Evolutionary conservation across 1,140 invertebrate species (phyloP).

Genomic region (Steinernema khuongi): DNA sequence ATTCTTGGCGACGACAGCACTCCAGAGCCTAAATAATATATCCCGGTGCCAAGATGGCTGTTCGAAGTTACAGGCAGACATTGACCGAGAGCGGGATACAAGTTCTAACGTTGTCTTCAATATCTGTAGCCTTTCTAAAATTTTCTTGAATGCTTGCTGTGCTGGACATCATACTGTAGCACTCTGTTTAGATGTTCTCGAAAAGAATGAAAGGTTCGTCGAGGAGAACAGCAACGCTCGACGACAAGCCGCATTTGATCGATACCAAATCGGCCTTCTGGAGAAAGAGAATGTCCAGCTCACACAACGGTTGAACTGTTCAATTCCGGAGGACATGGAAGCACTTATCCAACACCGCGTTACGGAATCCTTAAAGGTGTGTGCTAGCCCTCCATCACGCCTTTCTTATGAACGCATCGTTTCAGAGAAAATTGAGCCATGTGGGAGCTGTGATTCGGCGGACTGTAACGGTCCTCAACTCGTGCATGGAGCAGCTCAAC

Average conservation of each 20-base stretch:
- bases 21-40: too few species aligned
- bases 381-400: neutral
- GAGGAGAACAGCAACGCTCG: conserved; percentile 2
- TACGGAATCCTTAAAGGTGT: neutral
- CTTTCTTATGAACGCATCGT: too few species aligned
- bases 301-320: neutral
- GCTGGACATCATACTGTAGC: neutral
- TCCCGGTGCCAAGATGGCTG: too few species aligned
- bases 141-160: neutral
- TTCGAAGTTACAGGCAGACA: too few species aligned
- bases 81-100: too few species aligned
- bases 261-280: conserved; percentile 1
- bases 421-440: neutral
- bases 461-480: neutral
- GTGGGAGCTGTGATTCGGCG: neutral
- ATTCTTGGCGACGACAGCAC: too few species aligned
- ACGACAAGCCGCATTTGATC: neutral
- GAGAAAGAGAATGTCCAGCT: neutral
- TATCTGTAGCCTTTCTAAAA: too few species aligned
- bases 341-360: neutral
- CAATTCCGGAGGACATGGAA: neutral
- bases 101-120: too few species aligned
- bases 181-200: neutral
- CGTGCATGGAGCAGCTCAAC: conserved; percentile 1
- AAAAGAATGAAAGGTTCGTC: neutral